These are phyloP conservation scores for Bilobella aurantiaca DNA, from an alignment of 1,140 invertebrate species.

Conservation along the genomic window DNA sequence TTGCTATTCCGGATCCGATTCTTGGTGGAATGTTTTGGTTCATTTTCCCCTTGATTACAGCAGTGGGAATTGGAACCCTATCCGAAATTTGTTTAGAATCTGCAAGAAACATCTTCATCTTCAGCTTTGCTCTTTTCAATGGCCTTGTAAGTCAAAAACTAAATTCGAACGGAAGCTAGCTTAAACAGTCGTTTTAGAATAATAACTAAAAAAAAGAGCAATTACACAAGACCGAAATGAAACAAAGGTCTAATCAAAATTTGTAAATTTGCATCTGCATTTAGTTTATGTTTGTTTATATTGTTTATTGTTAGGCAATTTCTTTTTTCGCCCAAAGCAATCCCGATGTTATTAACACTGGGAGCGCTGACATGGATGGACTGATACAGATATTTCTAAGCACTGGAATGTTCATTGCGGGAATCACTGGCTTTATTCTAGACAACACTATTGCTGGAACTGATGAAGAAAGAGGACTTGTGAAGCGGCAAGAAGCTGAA, in stretches of 20 bases:
- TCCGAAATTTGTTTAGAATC: constrained; percentile 72
- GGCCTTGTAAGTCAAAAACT: constrained; percentile 49
- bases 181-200: no score
- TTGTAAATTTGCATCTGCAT: neutral
- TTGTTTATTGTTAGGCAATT: no score
- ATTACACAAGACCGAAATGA: neutral
- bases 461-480: constrained; percentile 30
- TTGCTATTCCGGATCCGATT: constrained; percentile 65
- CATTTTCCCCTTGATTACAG: constrained; percentile 67
- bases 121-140: constrained; percentile 73
- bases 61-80: constrained; percentile 47
- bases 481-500: constrained; percentile 6
- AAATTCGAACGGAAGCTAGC: neutral
- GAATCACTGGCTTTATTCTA: constrained; percentile 43
- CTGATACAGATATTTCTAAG: constrained; percentile 16
- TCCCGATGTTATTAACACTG: constrained; percentile 37
- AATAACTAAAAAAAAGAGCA: no score
- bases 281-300: constrained; percentile 35
- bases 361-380: constrained; percentile 19
- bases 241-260: neutral
- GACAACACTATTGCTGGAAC: constrained; percentile 42
- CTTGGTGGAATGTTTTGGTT: constrained; percentile 75
- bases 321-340: constrained; percentile 38
- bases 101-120: constrained; percentile 70
- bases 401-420: constrained; percentile 44